These are phyloP conservation scores for Propithecus deckenii DNA, from an alignment of 2,797 vertebrate genomes.

Conservation along the genomic window DNA sequence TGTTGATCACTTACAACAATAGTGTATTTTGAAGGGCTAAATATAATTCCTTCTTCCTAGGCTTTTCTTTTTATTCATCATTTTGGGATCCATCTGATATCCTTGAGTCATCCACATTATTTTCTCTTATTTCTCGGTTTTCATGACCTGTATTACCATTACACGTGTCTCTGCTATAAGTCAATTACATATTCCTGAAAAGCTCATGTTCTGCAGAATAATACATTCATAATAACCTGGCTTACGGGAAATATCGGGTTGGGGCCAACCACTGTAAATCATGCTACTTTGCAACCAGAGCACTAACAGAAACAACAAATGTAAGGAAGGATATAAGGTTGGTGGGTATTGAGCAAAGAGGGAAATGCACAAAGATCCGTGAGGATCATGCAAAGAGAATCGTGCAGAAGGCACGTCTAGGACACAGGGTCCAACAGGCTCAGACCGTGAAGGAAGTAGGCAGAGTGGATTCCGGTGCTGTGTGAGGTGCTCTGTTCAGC, in stretches of 20 bases:
- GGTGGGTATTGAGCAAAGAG: not conserved
- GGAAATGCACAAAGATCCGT: not conserved
- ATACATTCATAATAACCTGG: not conserved
- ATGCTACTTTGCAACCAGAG: not conserved
- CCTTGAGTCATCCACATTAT: not conserved
- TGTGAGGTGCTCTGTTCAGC: not conserved
- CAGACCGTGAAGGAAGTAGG: fast-evolving
- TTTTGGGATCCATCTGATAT: not conserved
- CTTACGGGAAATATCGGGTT: not conserved
- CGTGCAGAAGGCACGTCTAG: not conserved
- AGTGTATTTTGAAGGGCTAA: not conserved
- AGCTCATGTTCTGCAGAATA: not conserved
- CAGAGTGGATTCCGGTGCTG: too few species aligned
- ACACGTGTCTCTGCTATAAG: not conserved
- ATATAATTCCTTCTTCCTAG: not conserved
- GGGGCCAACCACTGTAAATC: not conserved
- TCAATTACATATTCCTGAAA: not conserved
- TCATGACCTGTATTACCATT: not conserved
- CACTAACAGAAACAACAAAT: not conserved
- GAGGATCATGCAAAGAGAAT: not conserved
- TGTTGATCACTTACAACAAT: not conserved
- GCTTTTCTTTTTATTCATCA: not conserved
- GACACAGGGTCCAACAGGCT: not conserved
- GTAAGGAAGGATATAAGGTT: not conserved
- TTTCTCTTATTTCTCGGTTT: not conserved